Conservation (phyloP, 2,113 vertebrate genomes). For the Dolichotis patagonum region DNA sequence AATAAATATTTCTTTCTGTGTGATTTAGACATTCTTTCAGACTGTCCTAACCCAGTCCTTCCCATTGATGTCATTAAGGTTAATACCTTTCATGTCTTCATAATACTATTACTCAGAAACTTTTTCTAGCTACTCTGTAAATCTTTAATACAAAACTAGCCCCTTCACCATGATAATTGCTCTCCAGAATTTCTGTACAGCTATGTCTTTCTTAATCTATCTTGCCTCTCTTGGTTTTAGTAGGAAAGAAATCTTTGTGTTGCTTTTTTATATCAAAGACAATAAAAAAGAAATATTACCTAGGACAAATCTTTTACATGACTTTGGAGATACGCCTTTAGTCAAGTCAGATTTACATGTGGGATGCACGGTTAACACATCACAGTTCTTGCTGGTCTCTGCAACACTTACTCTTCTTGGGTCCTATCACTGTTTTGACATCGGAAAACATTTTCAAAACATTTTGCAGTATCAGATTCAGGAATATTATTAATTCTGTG, state of each 20-base stretch:
- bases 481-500: neutral
- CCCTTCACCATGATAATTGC: neutral
- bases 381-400: neutral
- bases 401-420: constrained; percentile 16
- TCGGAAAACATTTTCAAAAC: neutral
- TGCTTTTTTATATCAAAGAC: neutral
- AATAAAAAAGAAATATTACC: neutral
- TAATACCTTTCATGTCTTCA: neutral
- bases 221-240: neutral
- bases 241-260: neutral
- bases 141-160: neutral
- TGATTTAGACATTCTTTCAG: neutral
- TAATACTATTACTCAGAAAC: neutral
- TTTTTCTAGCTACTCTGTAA: neutral
- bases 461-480: neutral
- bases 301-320: neutral
- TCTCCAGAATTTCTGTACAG: neutral
- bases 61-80: neutral
- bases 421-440: neutral
- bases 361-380: neutral
- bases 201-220: neutral
- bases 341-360: neutral
- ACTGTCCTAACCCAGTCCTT: neutral
- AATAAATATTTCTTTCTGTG: neutral
- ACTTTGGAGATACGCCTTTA: neutral